Base-by-base conservation (phyloP, 2,797 vertebrate genomes). In the Microhierax caerulescens region DNA sequence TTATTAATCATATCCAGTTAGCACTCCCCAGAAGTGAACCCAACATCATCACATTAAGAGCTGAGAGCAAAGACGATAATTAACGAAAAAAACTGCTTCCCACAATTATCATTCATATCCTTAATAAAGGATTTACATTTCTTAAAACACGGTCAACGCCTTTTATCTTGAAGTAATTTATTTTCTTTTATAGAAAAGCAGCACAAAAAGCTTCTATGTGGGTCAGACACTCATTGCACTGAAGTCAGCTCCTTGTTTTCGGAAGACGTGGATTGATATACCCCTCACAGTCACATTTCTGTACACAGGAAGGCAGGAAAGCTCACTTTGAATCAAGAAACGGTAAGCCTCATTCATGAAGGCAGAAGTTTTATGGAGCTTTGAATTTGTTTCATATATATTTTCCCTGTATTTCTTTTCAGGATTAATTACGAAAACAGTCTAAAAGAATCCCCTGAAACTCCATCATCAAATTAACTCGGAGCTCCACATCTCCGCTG, bases 1-100 rank as follows among this genome's bases (percentile, higher is more conserved):
- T 96, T 92, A 95, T 96, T 87, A 96, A 88, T 93, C 96, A 82
- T 76, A 88, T 80, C 82, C 95, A 92, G 93, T 97, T 95, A 97
- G 70, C 53, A 69, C 82, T 84, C 78, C 73, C 57, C 85, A 75
- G 65, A 93, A 95, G 63, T 93, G 68, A 97, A 95, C 84, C 67
- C 5, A 48, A 60, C 87, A 90, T 76, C 91, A 75, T 78, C 91
- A 82, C 41, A 85, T 41, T 50, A 96, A 79, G 39, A 81, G 54
- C 54, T 63, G 88, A 93, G n/a, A 76, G 85, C 74, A 79, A 89
- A 87, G 93, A 92, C 34, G 67, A 82, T 91, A 92, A 90, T 96
- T 93, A 97, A 90, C 61, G 25, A 80, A 92, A 85, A 85, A 56
- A 89, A 88, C 64, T 39, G 30, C 69, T 92, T 90, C 74, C 56